These are phyloP conservation scores for Sula dactylatra DNA, from an alignment of 2,113 vertebrate species.

Conservation along the genomic window DNA sequence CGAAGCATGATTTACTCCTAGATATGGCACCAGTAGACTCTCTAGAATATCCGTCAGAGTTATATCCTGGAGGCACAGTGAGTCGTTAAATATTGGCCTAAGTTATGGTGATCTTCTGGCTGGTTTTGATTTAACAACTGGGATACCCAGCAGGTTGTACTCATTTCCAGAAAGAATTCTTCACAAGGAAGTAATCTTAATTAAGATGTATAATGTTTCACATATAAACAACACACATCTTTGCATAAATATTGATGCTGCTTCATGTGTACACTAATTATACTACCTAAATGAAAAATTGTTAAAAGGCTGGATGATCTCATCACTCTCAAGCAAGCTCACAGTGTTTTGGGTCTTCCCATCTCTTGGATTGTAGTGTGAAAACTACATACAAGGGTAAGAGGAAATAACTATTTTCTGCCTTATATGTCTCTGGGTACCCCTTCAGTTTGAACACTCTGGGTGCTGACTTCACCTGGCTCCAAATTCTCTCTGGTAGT, in stretches of 20 bases:
- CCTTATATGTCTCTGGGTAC: neutral
- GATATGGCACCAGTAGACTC: neutral
- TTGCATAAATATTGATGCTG: neutral
- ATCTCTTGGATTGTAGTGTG: conserved; percentile 16
- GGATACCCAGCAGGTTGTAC: neutral
- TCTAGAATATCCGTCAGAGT: neutral
- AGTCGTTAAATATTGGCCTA: neutral
- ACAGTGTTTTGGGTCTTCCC: neutral
- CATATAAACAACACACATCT: neutral
- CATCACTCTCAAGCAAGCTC: neutral
- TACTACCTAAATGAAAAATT: neutral
- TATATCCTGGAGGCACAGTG: neutral
- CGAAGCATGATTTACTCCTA: neutral
- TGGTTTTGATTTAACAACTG: neutral
- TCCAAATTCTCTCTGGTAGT: neutral
- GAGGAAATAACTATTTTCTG: neutral
- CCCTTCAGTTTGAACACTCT: neutral
- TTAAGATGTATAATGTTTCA: neutral
- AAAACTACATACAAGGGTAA: neutral
- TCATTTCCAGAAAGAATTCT: neutral
- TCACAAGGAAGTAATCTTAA: neutral
- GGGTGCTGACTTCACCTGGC: neutral
- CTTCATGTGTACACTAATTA: neutral
- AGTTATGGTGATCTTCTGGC: neutral
- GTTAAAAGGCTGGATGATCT: neutral